Evolutionary conservation across 2,888 invertebrate genomes (phyloP).

Genomic region (Hydroisotoma schaefferi): DNA sequence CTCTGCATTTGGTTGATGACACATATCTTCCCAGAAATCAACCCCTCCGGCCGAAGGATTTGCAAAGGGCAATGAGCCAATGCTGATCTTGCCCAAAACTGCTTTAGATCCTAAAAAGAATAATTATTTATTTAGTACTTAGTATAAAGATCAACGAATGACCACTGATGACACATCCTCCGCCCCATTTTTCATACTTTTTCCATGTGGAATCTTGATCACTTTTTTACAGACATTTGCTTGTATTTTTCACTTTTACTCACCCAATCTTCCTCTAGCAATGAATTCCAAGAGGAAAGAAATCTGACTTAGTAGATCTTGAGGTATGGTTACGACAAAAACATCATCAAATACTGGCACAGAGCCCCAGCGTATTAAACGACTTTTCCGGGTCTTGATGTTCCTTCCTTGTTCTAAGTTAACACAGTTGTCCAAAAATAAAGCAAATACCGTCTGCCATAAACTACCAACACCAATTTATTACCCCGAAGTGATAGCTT

Average conservation of each 20-base stretch:
- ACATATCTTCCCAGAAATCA: conserved; percentile 48
- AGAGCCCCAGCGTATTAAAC: conserved; percentile 47
- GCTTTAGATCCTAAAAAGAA: conserved; percentile 60
- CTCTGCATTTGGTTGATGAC: conserved; percentile 45
- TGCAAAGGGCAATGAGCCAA: conserved; percentile 56
- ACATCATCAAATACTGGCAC: conserved; percentile 47
- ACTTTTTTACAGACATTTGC: neutral
- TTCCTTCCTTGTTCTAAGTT: conserved; percentile 40
- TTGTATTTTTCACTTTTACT: conserved; percentile 6
- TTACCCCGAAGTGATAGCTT: neutral
- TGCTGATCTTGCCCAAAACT: conserved; percentile 63
- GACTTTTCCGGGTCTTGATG: conserved; percentile 46
- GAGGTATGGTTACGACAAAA: conserved; percentile 46
- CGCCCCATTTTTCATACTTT: too few relatives aligned
- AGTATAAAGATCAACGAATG: too few relatives aligned
- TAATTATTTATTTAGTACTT: too few relatives aligned
- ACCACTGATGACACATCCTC: too few relatives aligned
- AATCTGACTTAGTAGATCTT: conserved; percentile 43
- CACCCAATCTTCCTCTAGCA: conserved; percentile 47
- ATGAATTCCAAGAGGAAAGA: conserved; percentile 44
- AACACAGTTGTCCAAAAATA: too few relatives aligned
- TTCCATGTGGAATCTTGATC: too few relatives aligned
- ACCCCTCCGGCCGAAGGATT: conserved; percentile 34
- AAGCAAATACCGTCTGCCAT: neutral
- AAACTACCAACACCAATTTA: neutral